phyloP scores from a whole-genome alignment of 2,797 vertebrate genomes.

The Malacoraja senta region DNA sequence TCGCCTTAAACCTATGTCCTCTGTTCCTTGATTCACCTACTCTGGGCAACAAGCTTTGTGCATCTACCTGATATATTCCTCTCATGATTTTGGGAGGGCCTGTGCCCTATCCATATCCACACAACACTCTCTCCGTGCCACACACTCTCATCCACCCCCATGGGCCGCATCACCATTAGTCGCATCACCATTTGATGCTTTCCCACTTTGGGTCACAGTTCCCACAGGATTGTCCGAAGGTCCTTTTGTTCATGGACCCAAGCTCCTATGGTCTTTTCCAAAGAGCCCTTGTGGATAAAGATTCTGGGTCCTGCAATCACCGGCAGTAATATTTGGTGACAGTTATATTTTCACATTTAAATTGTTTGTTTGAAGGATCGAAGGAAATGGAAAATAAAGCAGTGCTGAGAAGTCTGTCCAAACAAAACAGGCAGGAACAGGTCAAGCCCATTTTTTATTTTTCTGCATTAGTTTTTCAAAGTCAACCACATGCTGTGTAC shows the following conservation, averaged over 20 bases:
- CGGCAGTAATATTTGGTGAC: slow-evolving; percentile 2
- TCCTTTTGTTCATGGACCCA: too few relatives aligned
- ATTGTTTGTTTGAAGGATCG: slow-evolving; percentile 22
- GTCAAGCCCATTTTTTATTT: slow-evolving; percentile 28
- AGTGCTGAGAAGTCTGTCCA: slow-evolving; percentile 24
- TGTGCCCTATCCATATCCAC: too few relatives aligned
- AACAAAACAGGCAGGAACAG: background rate
- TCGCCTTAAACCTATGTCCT: too few relatives aligned
- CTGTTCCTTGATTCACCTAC: too few relatives aligned
- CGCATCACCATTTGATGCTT: background rate
- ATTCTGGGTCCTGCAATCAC: background rate
- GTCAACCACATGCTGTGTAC: slow-evolving; percentile 23
- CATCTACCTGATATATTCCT: too few relatives aligned
- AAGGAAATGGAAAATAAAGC: slow-evolving; percentile 20
- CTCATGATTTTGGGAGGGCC: too few relatives aligned
- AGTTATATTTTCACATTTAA: background rate
- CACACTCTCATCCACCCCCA: too few relatives aligned
- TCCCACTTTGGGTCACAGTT: background rate
- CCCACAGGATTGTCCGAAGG: background rate
- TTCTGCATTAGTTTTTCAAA: slow-evolving; percentile 14
- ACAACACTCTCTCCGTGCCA: too few relatives aligned
- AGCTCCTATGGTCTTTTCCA: background rate
- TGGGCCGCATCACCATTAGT: too few relatives aligned
- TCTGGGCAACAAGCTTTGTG: too few relatives aligned
- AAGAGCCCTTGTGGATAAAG: background rate